phyloP scores from a whole-genome alignment of 1,140 invertebrate species.

The Pygmarrhopalites habei region DNA sequence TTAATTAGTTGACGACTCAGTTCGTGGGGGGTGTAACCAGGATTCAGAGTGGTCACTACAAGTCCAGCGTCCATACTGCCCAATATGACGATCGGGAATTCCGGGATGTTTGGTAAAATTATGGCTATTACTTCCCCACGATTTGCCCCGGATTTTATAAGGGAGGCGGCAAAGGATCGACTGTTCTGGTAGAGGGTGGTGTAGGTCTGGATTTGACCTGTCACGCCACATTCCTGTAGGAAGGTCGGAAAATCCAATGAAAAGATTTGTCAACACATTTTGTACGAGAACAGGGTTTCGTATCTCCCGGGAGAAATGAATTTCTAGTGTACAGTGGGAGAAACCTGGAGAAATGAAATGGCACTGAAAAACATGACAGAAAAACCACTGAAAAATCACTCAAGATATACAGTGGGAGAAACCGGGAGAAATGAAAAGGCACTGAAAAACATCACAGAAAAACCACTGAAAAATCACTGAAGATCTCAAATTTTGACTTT shows the following conservation, averaged over 20 bases:
- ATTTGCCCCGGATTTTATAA: slow-evolving; percentile 26
- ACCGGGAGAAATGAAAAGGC: too few species aligned
- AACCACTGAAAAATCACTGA: too few species aligned
- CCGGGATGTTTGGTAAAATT: slow-evolving; percentile 23
- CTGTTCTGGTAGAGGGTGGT: slow-evolving; percentile 21
- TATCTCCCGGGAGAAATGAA: too few species aligned
- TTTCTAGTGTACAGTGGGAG: too few species aligned
- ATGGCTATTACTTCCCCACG: slow-evolving; percentile 22
- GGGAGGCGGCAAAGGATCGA: slow-evolving; percentile 23
- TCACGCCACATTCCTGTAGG: slow-evolving; percentile 22
- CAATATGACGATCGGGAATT: slow-evolving; percentile 12
- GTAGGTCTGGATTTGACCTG: slow-evolving; percentile 30
- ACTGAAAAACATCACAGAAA: too few species aligned
- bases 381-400: background rate
- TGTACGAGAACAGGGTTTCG: too few species aligned
- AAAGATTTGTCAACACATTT: background rate
- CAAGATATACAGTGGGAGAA: too few species aligned
- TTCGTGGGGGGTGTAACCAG: slow-evolving; percentile 12
- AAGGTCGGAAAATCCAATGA: background rate
- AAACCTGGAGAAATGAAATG: too few species aligned
- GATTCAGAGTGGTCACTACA: slow-evolving; percentile 12
- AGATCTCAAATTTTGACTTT: too few species aligned
- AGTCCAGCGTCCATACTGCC: slow-evolving; percentile 21
- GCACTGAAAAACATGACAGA: too few species aligned
- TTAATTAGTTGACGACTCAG: background rate